Percentiles rank a stretch among this genome's conserved stretches.
These are phyloP conservation scores for Ochotona princeps DNA, from an alignment of 2,113 vertebrate genomes.

Conservation along the genomic window DNA sequence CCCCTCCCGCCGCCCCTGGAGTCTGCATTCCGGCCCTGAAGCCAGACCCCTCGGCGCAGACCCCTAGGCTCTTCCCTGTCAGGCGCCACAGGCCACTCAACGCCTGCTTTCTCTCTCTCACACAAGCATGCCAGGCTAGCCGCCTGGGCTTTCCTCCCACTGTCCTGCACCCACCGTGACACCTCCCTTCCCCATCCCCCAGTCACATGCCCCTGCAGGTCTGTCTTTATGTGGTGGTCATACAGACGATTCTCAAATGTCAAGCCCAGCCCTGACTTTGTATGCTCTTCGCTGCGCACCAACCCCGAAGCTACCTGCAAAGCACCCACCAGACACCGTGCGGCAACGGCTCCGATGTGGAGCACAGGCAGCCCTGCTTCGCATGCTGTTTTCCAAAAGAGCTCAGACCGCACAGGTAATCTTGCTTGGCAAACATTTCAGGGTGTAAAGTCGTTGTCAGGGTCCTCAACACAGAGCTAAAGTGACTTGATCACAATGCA, in stretches of 20 bases:
- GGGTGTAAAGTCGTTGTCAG: background rate
- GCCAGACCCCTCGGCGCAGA: background rate
- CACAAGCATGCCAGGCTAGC: background rate
- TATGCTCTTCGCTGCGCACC: background rate
- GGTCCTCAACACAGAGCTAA: background rate
- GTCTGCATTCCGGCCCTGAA: too few relatives aligned
- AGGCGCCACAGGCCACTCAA: background rate
- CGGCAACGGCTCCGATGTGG: rapidly evolving
- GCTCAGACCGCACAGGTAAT: background rate
- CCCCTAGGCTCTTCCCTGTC: background rate
- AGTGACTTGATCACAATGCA: background rate
- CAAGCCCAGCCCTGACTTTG: background rate
- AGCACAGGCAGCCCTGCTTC: background rate
- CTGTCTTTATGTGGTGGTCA: background rate
- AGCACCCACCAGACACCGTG: too few relatives aligned
- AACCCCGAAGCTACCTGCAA: background rate
- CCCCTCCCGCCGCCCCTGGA: background rate
- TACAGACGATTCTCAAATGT: background rate
- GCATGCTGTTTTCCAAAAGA: background rate
- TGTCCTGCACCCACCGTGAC: background rate
- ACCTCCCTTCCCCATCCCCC: background rate
- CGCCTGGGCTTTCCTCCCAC: background rate
- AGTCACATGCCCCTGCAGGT: background rate
- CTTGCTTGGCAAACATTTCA: background rate
- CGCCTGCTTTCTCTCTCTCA: too few relatives aligned